A percentile compares a stretch with the other conserved stretches of the same genome.
Conservation (phyloP, 2,888 invertebrate species). For the Matsumyia berberina region DNA sequence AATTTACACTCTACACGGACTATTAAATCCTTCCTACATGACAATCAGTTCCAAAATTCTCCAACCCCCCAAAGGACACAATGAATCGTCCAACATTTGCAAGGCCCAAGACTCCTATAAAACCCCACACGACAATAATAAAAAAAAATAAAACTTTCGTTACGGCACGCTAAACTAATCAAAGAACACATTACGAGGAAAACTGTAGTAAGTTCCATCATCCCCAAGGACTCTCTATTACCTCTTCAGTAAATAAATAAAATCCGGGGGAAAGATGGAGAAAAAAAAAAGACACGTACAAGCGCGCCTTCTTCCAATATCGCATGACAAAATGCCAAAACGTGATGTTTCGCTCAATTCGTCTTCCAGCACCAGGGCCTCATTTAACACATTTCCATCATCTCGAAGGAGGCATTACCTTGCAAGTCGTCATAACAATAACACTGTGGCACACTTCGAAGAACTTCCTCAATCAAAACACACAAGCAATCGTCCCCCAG, state of each 20-base stretch:
- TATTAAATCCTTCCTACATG: too few relatives aligned
- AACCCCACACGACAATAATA: too few relatives aligned
- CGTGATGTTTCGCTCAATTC: conserved; percentile 49
- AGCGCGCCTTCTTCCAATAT: conserved; percentile 16
- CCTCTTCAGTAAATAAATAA: conserved; percentile 28
- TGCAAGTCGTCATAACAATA: conserved; percentile 18
- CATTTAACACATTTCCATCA: conserved; percentile 10
- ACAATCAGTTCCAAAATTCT: too few relatives aligned
- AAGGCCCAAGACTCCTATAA: too few relatives aligned
- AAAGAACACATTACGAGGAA: not conserved
- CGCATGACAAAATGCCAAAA: conserved; percentile 31
- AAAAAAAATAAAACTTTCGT: not conserved
- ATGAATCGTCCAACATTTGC: too few relatives aligned
- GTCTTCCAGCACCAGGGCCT: not conserved
- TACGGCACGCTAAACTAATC: not conserved
- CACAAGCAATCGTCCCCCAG: not conserved
- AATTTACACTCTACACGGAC: too few relatives aligned
- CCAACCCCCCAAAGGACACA: too few relatives aligned
- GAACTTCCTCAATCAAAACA: conserved; percentile 36
- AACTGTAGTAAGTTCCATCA: not conserved
- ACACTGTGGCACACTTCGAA: conserved; percentile 6
- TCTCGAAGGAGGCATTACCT: conserved; percentile 35
- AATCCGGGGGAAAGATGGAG: conserved; percentile 13
- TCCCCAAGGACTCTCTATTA: not conserved
- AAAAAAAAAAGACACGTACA: conserved; percentile 39